Conservation (phyloP, 2,888 invertebrate genomes). For the Hemistola chrysoprasaria region DNA sequence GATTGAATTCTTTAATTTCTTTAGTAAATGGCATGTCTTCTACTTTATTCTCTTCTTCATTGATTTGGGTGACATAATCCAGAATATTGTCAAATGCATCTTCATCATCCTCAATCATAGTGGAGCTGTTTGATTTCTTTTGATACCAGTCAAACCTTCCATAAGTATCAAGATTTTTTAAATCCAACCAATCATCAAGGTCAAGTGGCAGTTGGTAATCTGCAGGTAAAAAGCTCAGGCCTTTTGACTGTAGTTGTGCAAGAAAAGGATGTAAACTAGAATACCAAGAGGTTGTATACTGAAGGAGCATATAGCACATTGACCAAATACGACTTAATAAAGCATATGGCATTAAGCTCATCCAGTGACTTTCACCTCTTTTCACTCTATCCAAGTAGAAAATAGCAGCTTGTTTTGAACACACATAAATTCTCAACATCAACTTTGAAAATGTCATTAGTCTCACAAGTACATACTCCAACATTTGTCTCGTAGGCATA, state of each 20-base stretch:
- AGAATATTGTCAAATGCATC: conserved; percentile 55
- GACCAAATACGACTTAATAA: conserved; percentile 81
- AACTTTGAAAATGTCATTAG: conserved; percentile 81
- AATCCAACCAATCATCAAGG: conserved; percentile 71
- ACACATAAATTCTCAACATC: conserved; percentile 72
- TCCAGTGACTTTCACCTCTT: conserved; percentile 80
- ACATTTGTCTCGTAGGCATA: conserved; percentile 82
- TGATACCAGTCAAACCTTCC: conserved; percentile 63
- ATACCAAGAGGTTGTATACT: conserved; percentile 78
- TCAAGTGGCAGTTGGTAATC: conserved; percentile 67
- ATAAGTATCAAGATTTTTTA: conserved; percentile 67
- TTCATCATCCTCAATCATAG: conserved; percentile 47
- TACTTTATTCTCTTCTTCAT: conserved; percentile 37
- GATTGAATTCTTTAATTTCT: conserved; percentile 4
- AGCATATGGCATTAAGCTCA: conserved; percentile 79
- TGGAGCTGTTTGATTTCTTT: conserved; percentile 45
- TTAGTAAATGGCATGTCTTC: conserved; percentile 13
- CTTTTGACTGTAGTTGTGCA: conserved; percentile 61
- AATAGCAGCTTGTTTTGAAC: conserved; percentile 69
- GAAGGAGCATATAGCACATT: conserved; percentile 66
- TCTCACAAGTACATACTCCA: conserved; percentile 79
- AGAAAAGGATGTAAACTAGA: conserved; percentile 60
- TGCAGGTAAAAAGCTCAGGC: conserved; percentile 71
- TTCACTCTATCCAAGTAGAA: conserved; percentile 77
- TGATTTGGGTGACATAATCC: conserved; percentile 48